Conservation (phyloP, 2,888 invertebrate species). For the Leucoma salicis region DNA sequence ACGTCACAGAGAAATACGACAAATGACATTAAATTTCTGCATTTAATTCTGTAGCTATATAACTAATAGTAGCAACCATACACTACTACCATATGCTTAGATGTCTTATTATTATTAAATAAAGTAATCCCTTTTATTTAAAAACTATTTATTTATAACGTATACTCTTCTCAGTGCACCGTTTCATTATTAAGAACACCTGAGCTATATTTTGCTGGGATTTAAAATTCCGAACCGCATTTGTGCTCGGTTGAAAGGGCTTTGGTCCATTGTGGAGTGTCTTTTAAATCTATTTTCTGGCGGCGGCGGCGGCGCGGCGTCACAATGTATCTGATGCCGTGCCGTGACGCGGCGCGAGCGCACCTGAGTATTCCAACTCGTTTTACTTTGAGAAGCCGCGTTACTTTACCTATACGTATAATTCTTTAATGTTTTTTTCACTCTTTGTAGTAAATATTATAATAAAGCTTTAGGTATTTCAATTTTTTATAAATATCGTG, state of each 20-base stretch:
- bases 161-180: no score
- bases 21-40: no score
- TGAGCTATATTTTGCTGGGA: conserved; percentile 38
- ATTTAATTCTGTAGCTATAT: no score
- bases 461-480: no score
- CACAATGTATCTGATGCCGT: conserved; percentile 53
- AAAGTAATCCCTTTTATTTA: no score
- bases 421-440: conserved; percentile 21
- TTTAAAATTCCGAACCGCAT: conserved; percentile 62
- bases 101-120: no score
- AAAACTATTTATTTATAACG: no score
- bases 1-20: no score
- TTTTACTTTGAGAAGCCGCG: conserved; percentile 63
- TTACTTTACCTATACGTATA: conserved; percentile 28
- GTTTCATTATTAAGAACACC: conserved; percentile 39
- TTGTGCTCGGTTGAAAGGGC: conserved; percentile 60
- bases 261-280: conserved; percentile 65
- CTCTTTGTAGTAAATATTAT: no score
- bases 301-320: conserved; percentile 38
- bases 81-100: no score
- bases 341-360: conserved; percentile 43
- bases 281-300: conserved; percentile 71
- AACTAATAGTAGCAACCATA: no score
- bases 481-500: no score
- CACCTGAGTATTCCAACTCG: conserved; percentile 73